Conservation (phyloP, 2,888 invertebrate genomes). For the Serrognathus titanus region DNA sequence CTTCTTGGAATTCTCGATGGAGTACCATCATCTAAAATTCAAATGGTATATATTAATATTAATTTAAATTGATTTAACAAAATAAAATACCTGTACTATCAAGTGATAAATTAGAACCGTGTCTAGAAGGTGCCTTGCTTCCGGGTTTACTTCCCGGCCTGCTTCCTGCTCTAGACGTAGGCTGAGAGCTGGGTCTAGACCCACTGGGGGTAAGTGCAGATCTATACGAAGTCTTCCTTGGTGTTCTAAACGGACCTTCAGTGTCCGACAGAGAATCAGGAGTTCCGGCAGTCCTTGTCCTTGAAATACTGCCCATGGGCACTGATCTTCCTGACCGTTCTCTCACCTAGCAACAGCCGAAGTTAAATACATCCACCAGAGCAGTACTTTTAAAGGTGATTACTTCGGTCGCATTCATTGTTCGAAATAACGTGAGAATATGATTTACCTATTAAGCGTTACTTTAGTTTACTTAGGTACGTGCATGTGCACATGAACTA, state of each 20-base stretch:
- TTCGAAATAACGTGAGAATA: too few relatives aligned
- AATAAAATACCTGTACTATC: slow-evolving; percentile 73
- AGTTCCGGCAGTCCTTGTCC: slow-evolving; percentile 74
- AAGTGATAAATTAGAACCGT: slow-evolving; percentile 87
- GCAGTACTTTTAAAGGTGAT: too few relatives aligned
- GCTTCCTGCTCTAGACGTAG: slow-evolving; percentile 81
- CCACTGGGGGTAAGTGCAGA: slow-evolving; percentile 74
- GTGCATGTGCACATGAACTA: too few relatives aligned
- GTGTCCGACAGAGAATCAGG: slow-evolving; percentile 88
- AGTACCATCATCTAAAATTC: slow-evolving; percentile 65
- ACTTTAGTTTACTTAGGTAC: too few relatives aligned
- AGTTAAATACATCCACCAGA: too few relatives aligned
- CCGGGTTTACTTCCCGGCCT: slow-evolving; percentile 88
- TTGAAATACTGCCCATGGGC: slow-evolving; percentile 68
- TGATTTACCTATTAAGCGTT: too few relatives aligned
- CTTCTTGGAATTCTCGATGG: slow-evolving; percentile 82
- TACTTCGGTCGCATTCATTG: too few relatives aligned
- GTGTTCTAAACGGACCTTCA: slow-evolving; percentile 68
- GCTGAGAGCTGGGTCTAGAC: slow-evolving; percentile 69
- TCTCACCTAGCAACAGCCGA: slow-evolving; percentile 65
- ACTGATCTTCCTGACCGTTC: slow-evolving; percentile 89
- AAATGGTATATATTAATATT: too few relatives aligned
- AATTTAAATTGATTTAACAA: neutral
- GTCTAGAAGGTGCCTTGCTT: slow-evolving; percentile 89
- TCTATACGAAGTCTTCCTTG: slow-evolving; percentile 66